These are phyloP conservation scores for Apostichopus californicus DNA, from an alignment of 35 echinoderm and acorn worm genomes.

Conservation along the genomic window DNA sequence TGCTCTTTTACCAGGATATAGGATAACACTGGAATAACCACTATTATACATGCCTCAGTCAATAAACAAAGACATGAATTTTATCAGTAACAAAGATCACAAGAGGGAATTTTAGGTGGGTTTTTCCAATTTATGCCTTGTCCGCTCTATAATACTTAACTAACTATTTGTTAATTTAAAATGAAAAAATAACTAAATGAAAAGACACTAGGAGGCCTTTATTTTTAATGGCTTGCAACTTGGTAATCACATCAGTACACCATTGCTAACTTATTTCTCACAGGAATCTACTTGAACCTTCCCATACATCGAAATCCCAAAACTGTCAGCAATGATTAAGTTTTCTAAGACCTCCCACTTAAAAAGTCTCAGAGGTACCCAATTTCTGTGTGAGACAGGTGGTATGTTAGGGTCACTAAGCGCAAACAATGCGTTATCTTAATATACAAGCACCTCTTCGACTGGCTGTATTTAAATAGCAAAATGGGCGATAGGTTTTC, in stretches of 20 bases:
- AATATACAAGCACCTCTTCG: neutral
- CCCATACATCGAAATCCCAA: neutral
- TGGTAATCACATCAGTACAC: neutral
- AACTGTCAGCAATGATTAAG: constrained; percentile 7
- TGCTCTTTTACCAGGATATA: neutral
- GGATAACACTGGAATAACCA: neutral
- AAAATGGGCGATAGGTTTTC: too few species aligned
- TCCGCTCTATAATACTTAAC: neutral
- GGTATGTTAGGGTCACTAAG: neutral
- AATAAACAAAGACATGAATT: neutral
- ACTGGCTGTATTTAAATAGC: too few species aligned
- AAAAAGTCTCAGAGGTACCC: constrained; percentile 13
- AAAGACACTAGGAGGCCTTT: constrained; percentile 1
- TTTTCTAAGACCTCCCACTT: constrained; percentile 40
- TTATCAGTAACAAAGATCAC: neutral
- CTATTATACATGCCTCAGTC: neutral
- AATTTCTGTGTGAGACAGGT: constrained; percentile 21
- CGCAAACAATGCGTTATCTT: neutral
- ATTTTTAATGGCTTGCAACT: constrained; percentile 10
- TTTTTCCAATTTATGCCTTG: neutral
- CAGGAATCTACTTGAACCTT: neutral
- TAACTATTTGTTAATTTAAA: neutral
- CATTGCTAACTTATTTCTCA: neutral
- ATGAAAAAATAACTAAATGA: neutral
- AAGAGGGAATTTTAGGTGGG: neutral